These are phyloP conservation scores for Tetheella fluctuosa DNA, from an alignment of 2,888 invertebrate species.

Conservation along the genomic window DNA sequence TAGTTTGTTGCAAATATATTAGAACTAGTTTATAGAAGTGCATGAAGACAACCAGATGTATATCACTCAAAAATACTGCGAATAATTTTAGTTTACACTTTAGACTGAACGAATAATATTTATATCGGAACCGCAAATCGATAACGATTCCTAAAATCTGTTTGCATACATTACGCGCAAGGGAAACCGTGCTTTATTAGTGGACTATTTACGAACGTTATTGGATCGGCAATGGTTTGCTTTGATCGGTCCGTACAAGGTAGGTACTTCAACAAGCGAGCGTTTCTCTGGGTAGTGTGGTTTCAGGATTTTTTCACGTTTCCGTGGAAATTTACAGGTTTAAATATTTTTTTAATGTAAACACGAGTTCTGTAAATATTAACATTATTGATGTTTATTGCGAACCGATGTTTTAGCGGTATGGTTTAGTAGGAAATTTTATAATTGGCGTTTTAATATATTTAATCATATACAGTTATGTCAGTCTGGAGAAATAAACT, in stretches of 20 bases:
- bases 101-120: slow-evolving; percentile 6
- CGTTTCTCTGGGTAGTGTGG: neutral
- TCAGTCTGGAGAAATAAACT: neutral
- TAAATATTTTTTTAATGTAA: neutral
- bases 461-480: neutral
- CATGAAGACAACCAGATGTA: neutral
- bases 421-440: neutral
- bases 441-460: neutral
- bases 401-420: neutral
- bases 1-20: neutral
- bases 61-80: slow-evolving; percentile 5
- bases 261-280: neutral
- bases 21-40: neutral
- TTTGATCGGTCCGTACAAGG: neutral
- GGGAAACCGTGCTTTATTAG: neutral
- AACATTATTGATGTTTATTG: neutral
- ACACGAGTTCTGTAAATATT: neutral
- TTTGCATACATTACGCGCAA: neutral
- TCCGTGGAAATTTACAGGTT: neutral
- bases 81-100: neutral
- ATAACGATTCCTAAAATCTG: slow-evolving; percentile 1
- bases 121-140: slow-evolving; percentile 6
- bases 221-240: neutral
- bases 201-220: neutral
- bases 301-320: neutral